Percentiles rank a stretch among this genome's conserved stretches.
phyloP scores from a whole-genome alignment of 2,797 vertebrate genomes.

The Helarctos malayanus region DNA sequence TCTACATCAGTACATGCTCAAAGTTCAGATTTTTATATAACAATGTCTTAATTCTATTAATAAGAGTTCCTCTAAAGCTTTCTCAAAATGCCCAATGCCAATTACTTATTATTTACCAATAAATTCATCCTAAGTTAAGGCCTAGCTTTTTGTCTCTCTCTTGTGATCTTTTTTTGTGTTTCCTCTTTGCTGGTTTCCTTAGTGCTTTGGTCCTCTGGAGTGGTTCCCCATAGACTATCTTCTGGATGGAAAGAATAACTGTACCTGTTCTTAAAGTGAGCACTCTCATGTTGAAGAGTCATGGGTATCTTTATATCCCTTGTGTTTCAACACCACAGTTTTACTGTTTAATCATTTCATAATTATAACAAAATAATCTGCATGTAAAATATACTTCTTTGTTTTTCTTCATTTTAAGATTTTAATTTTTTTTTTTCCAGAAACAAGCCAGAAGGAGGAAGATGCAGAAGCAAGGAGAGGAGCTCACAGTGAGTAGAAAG shows the following conservation, averaged over 20 bases:
- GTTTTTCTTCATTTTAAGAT: conserved; percentile 42
- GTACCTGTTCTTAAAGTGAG: background rate
- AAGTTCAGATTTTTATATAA: conserved; percentile 5
- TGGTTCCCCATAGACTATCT: background rate
- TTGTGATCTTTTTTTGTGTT: background rate
- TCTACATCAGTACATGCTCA: background rate
- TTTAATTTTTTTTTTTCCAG: conserved; percentile 22
- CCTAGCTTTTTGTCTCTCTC: background rate
- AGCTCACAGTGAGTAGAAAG: background rate
- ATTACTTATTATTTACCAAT: conserved; percentile 20
- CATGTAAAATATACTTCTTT: background rate
- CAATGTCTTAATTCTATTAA: background rate
- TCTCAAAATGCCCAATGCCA: background rate
- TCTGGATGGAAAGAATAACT: background rate
- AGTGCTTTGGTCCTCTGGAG: background rate
- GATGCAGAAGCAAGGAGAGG: background rate
- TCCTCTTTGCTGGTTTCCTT: background rate
- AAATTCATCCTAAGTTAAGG: background rate
- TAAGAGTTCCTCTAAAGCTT: background rate
- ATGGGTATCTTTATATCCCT: background rate
- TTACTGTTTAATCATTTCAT: background rate
- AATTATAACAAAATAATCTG: background rate
- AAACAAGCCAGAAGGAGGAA: background rate
- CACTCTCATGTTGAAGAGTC: background rate
- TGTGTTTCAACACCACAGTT: background rate